Conservation (phyloP, 2,888 invertebrate genomes). For the Drosophila falleni region DNA sequence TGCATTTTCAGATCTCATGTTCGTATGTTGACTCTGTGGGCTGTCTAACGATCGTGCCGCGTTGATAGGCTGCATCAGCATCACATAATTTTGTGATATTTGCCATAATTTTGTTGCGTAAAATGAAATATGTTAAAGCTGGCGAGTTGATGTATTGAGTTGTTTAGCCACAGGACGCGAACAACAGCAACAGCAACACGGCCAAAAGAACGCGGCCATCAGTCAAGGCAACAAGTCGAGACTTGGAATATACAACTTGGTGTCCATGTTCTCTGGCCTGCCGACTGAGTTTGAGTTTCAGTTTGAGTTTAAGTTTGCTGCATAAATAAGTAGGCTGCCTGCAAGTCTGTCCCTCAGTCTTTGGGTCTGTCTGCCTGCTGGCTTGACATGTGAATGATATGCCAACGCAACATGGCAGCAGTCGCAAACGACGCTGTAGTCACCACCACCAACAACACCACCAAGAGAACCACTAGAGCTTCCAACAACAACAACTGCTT, state of each 20-base stretch:
- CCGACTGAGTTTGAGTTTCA: constrained; percentile 26
- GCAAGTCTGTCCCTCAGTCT: constrained; percentile 31
- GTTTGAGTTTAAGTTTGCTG: constrained; percentile 35
- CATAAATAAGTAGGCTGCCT: constrained; percentile 75
- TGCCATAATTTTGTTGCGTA: constrained; percentile 72
- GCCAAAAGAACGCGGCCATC: constrained; percentile 61
- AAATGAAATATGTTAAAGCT: constrained; percentile 67
- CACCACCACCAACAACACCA: constrained; percentile 26
- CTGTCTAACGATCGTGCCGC: constrained; percentile 56
- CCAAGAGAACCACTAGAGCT: constrained; percentile 5
- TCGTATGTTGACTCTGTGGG: constrained; percentile 14
- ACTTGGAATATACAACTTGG: constrained; percentile 7
- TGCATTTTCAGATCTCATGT: not conserved
- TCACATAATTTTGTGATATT: constrained; percentile 68
- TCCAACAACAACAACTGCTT: constrained; percentile 26
- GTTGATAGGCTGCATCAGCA: constrained; percentile 52
- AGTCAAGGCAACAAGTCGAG: constrained; percentile 59
- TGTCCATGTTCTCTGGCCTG: constrained; percentile 34
- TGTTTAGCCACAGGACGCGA: constrained; percentile 73
- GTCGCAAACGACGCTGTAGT: constrained; percentile 41
- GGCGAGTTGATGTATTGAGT: constrained; percentile 72
- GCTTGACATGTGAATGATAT: constrained; percentile 77
- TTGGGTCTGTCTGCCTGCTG: constrained; percentile 49
- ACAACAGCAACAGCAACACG: constrained; percentile 22
- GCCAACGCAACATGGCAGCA: constrained; percentile 68